Evolutionary conservation across 2,113 vertebrate genomes (phyloP), one percentile per base, ranked within the genome.

Genomic region (Protomyctophum bolini): DNA sequence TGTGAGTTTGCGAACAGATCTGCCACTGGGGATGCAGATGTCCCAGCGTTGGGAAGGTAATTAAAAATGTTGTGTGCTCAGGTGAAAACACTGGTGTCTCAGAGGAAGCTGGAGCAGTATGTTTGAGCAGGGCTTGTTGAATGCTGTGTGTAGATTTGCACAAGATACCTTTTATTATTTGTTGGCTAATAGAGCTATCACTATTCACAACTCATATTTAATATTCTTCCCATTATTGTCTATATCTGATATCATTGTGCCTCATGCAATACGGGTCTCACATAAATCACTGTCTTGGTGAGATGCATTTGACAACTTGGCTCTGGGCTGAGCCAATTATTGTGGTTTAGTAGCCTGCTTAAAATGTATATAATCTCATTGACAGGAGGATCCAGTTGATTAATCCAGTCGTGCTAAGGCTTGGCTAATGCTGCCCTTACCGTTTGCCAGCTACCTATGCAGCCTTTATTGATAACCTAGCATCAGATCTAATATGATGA

Each of bases 1-100:
- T 10, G 47, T 63, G 56, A 86, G 76, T 68, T 82, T 66, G 70
- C 69, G 82, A 86, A 82, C 72, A 54, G 11, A 83, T 61, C 51
- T 50, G 15, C 77, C 88, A 81, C 79, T 10, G 14, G 86, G 82
- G 88, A 90, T 48, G 60, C 57, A 14, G 41, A n/a, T 51, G 72
- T 83, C 87, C 86, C 86, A 68, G 54, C 66, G 74, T 81, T 80
- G 77, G 63, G 57, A 65, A n/a, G 62, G 69, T 91, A 89, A 92
- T 92, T 92, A 89, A 91, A 41, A 92, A 90, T 89, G 80, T 81
- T 89, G 81, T 89, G 79, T 79, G 65, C 84, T 90, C 87, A 88
- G 82, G 68, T 82, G 62, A 77, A 83, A 84, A 81, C 83, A 73
- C 12, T 29, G n/a, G 14, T 52, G 61, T 80, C 81, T 87, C 76